Conservation (phyloP, 1,140 invertebrate genomes). For the Eupristina koningsbergeri region DNA sequence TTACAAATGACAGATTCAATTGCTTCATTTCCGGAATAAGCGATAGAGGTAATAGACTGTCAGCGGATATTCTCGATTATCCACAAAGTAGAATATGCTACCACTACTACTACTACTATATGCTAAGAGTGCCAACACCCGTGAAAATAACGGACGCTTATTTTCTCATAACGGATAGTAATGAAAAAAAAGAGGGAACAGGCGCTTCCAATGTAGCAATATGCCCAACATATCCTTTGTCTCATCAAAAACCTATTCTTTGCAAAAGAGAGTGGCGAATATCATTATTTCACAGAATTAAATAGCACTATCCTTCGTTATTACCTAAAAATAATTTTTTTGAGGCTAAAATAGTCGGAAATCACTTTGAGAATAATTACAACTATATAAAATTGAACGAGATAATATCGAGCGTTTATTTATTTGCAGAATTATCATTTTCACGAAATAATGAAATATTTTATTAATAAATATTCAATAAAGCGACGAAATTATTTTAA, state of each 20-base stretch:
- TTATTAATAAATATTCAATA: no score
- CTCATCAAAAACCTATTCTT: background rate
- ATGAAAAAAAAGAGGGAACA: background rate
- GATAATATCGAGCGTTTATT: no score
- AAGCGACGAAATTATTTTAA: no score
- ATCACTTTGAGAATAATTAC: no score
- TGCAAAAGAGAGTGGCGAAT: background rate
- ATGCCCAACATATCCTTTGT: background rate
- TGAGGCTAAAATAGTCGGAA: background rate
- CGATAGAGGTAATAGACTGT: background rate
- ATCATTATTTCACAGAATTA: background rate
- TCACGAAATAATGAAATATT: no score
- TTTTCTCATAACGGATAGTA: constrained; percentile 34
- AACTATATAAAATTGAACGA: background rate
- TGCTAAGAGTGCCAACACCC: constrained; percentile 27
- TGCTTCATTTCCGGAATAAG: constrained; percentile 48
- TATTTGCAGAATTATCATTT: no score
- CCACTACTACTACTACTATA: no score
- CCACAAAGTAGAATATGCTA: constrained; percentile 4
- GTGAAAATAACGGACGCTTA: constrained; percentile 46
- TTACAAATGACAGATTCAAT: constrained; percentile 46
- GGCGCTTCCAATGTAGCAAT: background rate
- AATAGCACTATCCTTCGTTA: background rate
- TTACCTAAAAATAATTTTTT: background rate
- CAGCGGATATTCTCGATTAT: constrained; percentile 51